Evolutionary conservation across 2,888 invertebrate species (phyloP), one percentile per base, ranked within the genome.

Genomic region (Polyploca ridens): DNA sequence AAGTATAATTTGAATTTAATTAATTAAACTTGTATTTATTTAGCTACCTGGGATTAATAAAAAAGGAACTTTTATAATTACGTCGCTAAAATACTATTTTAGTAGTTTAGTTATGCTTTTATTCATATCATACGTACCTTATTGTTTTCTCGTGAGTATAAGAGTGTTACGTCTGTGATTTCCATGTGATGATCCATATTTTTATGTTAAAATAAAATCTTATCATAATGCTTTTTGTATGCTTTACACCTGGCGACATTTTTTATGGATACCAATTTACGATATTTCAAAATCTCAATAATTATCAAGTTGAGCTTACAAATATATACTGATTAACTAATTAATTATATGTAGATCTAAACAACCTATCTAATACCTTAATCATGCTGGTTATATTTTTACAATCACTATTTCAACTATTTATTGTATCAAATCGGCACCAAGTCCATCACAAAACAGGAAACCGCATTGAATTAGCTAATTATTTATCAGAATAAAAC

Each of bases 241-340:
- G 84, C 84, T 85, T 76, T 67, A 73, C 73, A 72, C 71, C 85
- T 86, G 85, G 86, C 84, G 85, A 84, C 82, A 85, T 83, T 69
- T 74, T 69, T 69, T 64, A 41, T 73, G 79, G 77, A 74, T 78
- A 79, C 76, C 69, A 73, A 73, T 66, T 66, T 62, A 62, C 66
- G 66, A 69, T 71, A 66, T 33, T 73, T 73, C 70, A 60, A 63
- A 70, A 69, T 64, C 58, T 58, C 57, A 63, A 63, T 57, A 57
- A 46, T 49, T 49, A 4, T 49, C 16, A 49, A 16, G 49, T 16
- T 7, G 49, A 16, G 7, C 49, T 49, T 16, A 49, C 16, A 49
- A 49, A 49, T 16, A 8, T 49, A 2, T 14, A 14, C 5, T 0
- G 2, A 49, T 14, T n/a, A 49, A 3, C 0, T 10, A 38, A 16